A percentile compares a stretch with the other conserved stretches of the same genome.
Evolutionary conservation across 1,140 invertebrate species (phyloP).

Genomic region (Aethina tumida): DNA sequence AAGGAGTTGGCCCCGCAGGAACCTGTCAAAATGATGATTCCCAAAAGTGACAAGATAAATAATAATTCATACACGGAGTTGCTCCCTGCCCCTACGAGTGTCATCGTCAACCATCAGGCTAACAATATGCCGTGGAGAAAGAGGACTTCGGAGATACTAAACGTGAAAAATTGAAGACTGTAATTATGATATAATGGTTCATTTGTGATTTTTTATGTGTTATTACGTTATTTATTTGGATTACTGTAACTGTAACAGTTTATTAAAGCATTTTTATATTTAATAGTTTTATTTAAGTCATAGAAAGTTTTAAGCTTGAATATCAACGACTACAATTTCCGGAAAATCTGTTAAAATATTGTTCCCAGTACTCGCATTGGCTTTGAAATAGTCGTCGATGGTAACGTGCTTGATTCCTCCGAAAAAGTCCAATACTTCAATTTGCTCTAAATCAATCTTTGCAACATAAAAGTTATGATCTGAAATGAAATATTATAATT

Average conservation of each 20-base stretch:
- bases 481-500: conserved; percentile 9
- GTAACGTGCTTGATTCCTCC: conserved; percentile 59
- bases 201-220: too few species aligned
- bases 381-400: conserved; percentile 23
- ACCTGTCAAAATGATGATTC: conserved; percentile 4
- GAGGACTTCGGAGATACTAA: conserved; percentile 25
- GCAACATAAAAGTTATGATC: conserved; percentile 63
- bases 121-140: conserved; percentile 28
- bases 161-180: conserved; percentile 18
- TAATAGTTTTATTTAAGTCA: too few species aligned
- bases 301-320: too few species aligned
- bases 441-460: conserved; percentile 58
- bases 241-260: too few species aligned
- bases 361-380: conserved; percentile 6
- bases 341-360: background rate
- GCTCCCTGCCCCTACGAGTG: conserved; percentile 19
- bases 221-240: too few species aligned
- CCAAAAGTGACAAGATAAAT: background rate
- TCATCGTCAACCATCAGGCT: conserved; percentile 26
- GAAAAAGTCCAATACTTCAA: conserved; percentile 64
- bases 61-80: conserved; percentile 15
- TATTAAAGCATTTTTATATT: too few species aligned
- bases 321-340: background rate
- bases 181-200: too few species aligned
- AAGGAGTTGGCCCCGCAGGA: conserved; percentile 4